phyloP scores from a whole-genome alignment of 2,113 vertebrate genomes.

The Hiodon alosoides region DNA sequence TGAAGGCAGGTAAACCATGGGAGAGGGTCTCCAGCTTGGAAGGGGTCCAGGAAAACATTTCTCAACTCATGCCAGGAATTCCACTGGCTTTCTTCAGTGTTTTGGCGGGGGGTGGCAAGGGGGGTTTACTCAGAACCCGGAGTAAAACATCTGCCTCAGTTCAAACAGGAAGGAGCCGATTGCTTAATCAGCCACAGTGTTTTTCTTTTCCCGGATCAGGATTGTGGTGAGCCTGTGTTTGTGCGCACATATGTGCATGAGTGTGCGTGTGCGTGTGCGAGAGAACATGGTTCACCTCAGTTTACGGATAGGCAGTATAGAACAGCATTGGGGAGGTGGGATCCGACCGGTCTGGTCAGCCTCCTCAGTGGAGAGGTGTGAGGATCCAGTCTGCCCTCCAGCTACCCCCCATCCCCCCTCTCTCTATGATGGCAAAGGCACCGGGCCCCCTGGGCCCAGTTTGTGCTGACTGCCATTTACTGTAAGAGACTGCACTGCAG shows the following conservation, averaged over 20 bases:
- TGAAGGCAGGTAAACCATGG: conserved; percentile 38
- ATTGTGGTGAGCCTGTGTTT: conserved; percentile 10
- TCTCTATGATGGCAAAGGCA: not conserved
- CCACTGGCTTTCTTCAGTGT: conserved; percentile 57
- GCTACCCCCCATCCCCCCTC: not conserved
- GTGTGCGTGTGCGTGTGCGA: too few species aligned
- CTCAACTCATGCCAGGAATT: conserved; percentile 61
- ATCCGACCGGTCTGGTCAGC: too few species aligned
- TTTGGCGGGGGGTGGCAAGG: conserved; percentile 11
- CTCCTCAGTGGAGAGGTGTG: too few species aligned
- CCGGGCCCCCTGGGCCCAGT: too few species aligned
- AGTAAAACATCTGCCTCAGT: conserved; percentile 43
- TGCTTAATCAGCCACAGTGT: conserved; percentile 37
- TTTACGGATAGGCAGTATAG: too few species aligned
- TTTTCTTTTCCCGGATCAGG: conserved; percentile 17
- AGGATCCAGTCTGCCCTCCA: not conserved
- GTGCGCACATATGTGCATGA: not conserved
- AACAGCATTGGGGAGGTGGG: too few species aligned
- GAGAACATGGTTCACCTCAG: too few species aligned
- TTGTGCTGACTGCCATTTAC: too few species aligned
- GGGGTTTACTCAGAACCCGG: conserved; percentile 30
- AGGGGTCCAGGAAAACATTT: conserved; percentile 48
- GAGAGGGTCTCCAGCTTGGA: conserved; percentile 42
- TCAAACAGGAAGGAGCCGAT: conserved; percentile 44
- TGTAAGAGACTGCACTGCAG: too few species aligned